Percentiles rank a stretch among this genome's conserved stretches.
Evolutionary conservation across 2,888 invertebrate genomes (phyloP).

Genomic region (Ptychoptera contaminata): DNA sequence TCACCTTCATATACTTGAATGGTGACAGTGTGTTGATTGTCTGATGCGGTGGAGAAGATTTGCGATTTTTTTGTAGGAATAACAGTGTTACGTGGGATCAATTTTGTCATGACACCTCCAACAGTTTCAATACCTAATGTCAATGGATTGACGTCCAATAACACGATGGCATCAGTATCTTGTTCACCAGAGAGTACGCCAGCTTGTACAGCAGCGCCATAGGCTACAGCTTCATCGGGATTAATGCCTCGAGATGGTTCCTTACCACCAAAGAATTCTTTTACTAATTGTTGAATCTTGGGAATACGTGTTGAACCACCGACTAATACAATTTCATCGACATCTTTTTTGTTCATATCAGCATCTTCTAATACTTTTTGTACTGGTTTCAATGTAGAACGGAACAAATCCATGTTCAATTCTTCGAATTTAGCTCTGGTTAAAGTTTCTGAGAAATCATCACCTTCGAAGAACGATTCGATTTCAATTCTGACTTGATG

Average conservation of each 20-base stretch:
- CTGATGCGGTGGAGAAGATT: slow-evolving; percentile 97
- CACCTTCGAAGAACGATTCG: slow-evolving; percentile 95
- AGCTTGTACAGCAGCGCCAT: slow-evolving; percentile 96
- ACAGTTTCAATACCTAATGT: slow-evolving; percentile 99
- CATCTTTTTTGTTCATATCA: slow-evolving; percentile 96
- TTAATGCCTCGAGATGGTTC: slow-evolving; percentile 97
- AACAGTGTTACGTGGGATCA: slow-evolving; percentile 95
- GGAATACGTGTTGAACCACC: slow-evolving; percentile 99
- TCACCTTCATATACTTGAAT: slow-evolving; percentile 99
- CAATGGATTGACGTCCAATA: slow-evolving; percentile 95
- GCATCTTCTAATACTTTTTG: slow-evolving; percentile 95
- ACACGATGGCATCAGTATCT: slow-evolving; percentile 88
- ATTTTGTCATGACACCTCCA: slow-evolving; percentile 98
- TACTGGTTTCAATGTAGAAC: slow-evolving; percentile 88
- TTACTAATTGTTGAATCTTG: slow-evolving; percentile 85
- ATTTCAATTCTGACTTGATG: slow-evolving; percentile 98
- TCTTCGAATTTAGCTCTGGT: slow-evolving; percentile 99
- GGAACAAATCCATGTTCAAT: slow-evolving; percentile 83
- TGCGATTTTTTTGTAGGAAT: slow-evolving; percentile 99
- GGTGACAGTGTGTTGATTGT: slow-evolving; percentile 97
- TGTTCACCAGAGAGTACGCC: slow-evolving; percentile 94
- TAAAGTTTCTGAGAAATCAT: slow-evolving; percentile 95
- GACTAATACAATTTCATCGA: slow-evolving; percentile 96
- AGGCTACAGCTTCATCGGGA: slow-evolving; percentile 98
- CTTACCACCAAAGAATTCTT: slow-evolving; percentile 93